Base-by-base conservation (phyloP, 1,140 invertebrate genomes). In the Cydia pomonella region DNA sequence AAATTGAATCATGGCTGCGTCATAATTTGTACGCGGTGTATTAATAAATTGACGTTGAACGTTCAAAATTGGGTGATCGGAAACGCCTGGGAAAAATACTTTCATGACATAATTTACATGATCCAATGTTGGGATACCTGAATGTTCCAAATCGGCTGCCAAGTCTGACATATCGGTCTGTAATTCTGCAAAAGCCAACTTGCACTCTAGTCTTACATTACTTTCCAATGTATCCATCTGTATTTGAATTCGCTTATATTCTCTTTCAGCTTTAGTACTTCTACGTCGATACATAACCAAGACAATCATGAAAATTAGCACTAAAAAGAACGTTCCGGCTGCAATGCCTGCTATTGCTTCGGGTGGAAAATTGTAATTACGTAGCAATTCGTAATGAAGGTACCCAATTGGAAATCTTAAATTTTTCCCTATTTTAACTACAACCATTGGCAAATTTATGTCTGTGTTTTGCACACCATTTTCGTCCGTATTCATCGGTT, bases 171-270 rank as follows among this genome's bases (percentile, higher is more conserved):
- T 99, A 93, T 99, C 99, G 1, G 99, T 99, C 94, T 99, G 99
- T 16, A 99, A 94, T 93, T 99, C 99, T 18, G 98, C 98, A 95
- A 99, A 99, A 3, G 99, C 99, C 94, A 99, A 97, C 93, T 99
- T 99, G 89, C 99, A 99, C 92, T 99, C 99, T 81, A 98, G 97
- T 69, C 99, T 95, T 0, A 99, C 98, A 90, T 99, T 99, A 86
- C 98, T 99, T 90, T 99, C 99, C 62, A 99, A 93, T n/a, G 98
- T 99, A 82, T 99, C 99, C 97, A 99, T 99, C 93, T 99, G 98
- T 82, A 99, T 98, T 92, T 99, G 98, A 88, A 99, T 99, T 38
- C 98, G 95, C 90, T 98, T 99, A 90, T 99, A 99, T 88, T 99
- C 98, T 53, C 98, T 93, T 90, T 99, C 98, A 0, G 98, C 98